Evolutionary conservation across 2,797 vertebrate species (phyloP).

Genomic region (Champsocephalus gunnari): DNA sequence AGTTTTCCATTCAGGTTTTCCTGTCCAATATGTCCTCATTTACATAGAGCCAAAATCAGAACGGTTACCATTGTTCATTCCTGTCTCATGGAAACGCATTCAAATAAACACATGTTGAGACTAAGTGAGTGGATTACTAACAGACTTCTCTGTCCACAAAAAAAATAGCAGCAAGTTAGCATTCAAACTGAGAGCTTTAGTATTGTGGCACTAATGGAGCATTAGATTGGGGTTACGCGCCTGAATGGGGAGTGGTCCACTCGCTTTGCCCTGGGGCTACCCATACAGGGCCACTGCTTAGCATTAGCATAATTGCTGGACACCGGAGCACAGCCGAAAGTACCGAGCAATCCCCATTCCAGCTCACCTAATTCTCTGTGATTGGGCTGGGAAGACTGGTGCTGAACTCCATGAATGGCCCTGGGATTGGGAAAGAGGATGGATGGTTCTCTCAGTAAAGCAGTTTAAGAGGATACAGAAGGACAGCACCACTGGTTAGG

Average conservation of each 20-base stretch:
- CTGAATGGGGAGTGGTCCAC: slow-evolving; percentile 79
- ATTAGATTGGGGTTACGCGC: slow-evolving; percentile 84
- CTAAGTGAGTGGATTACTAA: slow-evolving; percentile 63
- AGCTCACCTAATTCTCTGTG: slow-evolving; percentile 70
- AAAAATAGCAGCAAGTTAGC: slow-evolving; percentile 57
- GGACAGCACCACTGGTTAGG: slow-evolving; percentile 16
- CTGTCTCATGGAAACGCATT: slow-evolving; percentile 49
- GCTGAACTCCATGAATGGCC: slow-evolving; percentile 63
- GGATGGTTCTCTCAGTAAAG: slow-evolving; percentile 40
- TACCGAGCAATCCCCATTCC: slow-evolving; percentile 61
- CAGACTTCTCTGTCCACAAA: slow-evolving; percentile 61
- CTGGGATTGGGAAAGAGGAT: slow-evolving; percentile 43
- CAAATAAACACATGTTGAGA: slow-evolving; percentile 66
- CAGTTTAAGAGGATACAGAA: slow-evolving; percentile 35
- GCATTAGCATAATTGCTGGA: slow-evolving; percentile 84
- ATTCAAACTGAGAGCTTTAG: slow-evolving; percentile 69
- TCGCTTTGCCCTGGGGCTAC: slow-evolving; percentile 69
- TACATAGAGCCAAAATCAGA: slow-evolving; percentile 34
- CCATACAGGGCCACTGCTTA: slow-evolving; percentile 60
- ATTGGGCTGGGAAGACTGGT: slow-evolving; percentile 70
- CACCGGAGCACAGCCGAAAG: slow-evolving; percentile 70
- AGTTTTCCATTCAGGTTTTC: slow-evolving; percentile 4
- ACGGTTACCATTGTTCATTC: slow-evolving; percentile 48
- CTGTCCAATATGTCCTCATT: slow-evolving; percentile 26
- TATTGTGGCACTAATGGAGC: slow-evolving; percentile 79